Percentiles rank a stretch among this genome's conserved stretches.
phyloP scores from a whole-genome alignment of 1,140 invertebrate genomes.

The Drosophila kohkoa region DNA sequence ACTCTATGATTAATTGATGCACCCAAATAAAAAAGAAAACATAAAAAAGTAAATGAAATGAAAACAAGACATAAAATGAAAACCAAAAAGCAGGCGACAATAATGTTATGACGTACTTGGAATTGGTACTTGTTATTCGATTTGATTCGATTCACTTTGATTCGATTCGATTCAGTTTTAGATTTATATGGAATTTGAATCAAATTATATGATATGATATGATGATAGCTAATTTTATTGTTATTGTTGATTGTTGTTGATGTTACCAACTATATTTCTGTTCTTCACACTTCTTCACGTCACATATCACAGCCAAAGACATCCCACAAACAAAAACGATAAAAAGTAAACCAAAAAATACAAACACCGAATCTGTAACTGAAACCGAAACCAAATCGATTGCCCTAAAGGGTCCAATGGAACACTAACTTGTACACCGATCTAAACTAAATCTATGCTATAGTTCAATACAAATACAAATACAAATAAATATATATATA shows the following conservation, averaged over 20 bases:
- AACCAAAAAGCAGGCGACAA: conserved; percentile 66
- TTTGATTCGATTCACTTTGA: conserved; percentile 37
- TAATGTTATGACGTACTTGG: conserved; percentile 68
- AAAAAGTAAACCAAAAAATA: conserved; percentile 7
- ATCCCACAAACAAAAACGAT: conserved; percentile 26
- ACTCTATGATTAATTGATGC: conserved; percentile 49
- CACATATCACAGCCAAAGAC: conserved; percentile 69
- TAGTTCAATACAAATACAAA: conserved; percentile 12
- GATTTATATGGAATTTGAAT: conserved; percentile 44
- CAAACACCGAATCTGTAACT: conserved; percentile 41
- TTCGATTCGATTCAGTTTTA: conserved; percentile 44
- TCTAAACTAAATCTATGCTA: conserved; percentile 40
- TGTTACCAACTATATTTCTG: conserved; percentile 22
- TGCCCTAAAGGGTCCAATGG: conserved; percentile 44
- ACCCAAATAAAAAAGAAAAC: conserved; percentile 30
- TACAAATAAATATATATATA: conserved; percentile 16
- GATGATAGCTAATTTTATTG: conserved; percentile 45
- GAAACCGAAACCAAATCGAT: conserved; percentile 19
- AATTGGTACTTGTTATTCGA: conserved; percentile 66
- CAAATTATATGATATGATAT: conserved; percentile 52
- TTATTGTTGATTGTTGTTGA: conserved; percentile 59
- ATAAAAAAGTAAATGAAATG: conserved; percentile 1
- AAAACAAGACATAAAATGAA: conserved; percentile 11
- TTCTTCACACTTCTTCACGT: conserved; percentile 3
- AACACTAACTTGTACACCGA: conserved; percentile 76